Evolutionary conservation across 2,888 invertebrate genomes (phyloP), one percentile per base, ranked within the genome.

Genomic region (Drosophila macrospina): DNA sequence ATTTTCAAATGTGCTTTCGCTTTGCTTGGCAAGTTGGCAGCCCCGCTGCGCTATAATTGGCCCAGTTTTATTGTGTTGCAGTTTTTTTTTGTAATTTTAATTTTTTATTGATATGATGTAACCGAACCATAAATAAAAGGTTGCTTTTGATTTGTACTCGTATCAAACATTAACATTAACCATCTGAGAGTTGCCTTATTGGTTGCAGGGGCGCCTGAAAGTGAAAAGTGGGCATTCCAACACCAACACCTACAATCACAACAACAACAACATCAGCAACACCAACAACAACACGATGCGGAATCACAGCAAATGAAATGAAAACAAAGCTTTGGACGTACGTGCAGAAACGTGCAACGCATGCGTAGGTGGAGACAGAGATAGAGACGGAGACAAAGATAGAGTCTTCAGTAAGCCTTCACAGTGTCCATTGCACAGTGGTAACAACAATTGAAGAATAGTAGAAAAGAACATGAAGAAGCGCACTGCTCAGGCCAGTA

Each of bases 191-290:
- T 11, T 37, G 7, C 34, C 55, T 20, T 44, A 39, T 52, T 55
- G 4, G 39, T 10, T 26, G 45, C 5, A 20, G 8, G 30, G 61
- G 64, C 71, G 24, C 47, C 69, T 26, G 78, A 82, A 82, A 82
- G 82, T 86, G 86, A 86, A 83, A 83, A 78, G 82, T 67, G 82
- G 75, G 13, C 71, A 73, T 55, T 54, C 50, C 57, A 69, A 69
- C 61, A 65, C 36, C 45, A 51, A 34, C 50, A 55, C 8, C 41
- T 15, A 13, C 34, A 16, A 30, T 34, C 2, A 56, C 52, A 42
- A 2, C 41, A 32, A 52, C 62, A 69, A 24, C 34, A 30, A 34
- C 45, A 47, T 55, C 57, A 47, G 3, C 20, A 20, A 20, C 20
- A 20, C 52, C 52, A 42, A 1, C 41, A 20, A 37, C 37, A 48